A percentile compares a stretch with the other conserved stretches of the same genome.
Evolutionary conservation across 1,140 invertebrate genomes (phyloP).

Genomic region (Epicauta chinensis): DNA sequence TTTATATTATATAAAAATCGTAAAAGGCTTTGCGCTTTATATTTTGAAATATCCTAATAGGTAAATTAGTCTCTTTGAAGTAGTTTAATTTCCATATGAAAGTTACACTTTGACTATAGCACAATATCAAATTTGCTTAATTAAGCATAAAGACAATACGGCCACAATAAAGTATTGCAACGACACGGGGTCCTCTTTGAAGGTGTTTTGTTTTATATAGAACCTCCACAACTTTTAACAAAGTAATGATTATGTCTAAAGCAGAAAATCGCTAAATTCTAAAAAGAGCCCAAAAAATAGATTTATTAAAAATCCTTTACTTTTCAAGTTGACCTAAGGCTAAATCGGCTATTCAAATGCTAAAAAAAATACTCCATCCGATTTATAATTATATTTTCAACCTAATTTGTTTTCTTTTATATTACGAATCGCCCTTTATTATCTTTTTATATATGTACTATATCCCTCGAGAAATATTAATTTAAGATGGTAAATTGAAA

Average conservation of each 20-base stretch:
- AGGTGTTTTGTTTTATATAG: neutral
- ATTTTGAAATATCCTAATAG: no score
- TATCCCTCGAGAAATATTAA: conserved; percentile 22
- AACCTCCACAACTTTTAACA: no score
- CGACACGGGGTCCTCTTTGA: conserved; percentile 6
- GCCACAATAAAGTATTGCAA: conserved; percentile 5
- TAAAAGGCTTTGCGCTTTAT: no score
- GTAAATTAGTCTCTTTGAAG: neutral
- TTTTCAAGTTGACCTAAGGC: neutral
- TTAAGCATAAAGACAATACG: conserved; percentile 4
- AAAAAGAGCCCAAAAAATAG: no score
- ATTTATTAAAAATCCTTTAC: conserved; percentile 1
- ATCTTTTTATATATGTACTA: neutral
- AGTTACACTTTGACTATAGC: neutral
- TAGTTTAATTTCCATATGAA: neutral
- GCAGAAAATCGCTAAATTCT: no score
- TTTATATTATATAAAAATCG: no score
- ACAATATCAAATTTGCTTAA: conserved; percentile 7
- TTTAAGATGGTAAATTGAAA: conserved; percentile 25
- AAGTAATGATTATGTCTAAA: no score
- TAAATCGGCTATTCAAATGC: neutral
- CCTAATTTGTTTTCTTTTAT: neutral
- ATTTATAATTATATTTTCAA: conserved; percentile 2
- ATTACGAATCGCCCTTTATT: conserved; percentile 11
- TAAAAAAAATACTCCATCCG: neutral